phyloP scores from a whole-genome alignment of 2,113 vertebrate genomes.

The Buteo buteo region DNA sequence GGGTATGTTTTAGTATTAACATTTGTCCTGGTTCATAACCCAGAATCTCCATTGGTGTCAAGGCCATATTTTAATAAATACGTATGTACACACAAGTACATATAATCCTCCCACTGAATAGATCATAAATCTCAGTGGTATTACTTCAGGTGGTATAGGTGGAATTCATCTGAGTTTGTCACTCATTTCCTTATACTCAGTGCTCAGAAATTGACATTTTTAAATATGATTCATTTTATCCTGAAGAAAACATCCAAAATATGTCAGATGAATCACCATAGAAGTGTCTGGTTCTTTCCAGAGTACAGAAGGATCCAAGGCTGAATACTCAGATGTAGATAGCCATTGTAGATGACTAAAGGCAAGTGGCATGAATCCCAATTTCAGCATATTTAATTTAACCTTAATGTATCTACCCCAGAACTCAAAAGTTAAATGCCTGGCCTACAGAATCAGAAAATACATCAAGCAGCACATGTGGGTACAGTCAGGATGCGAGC shows the following conservation, averaged over 20 bases:
- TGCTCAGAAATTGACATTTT: not conserved
- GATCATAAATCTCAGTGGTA: not conserved
- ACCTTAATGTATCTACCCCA: not conserved
- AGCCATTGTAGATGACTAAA: not conserved
- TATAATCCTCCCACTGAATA: not conserved
- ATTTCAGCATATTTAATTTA: not conserved
- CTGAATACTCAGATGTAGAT: not conserved
- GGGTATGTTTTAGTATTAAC: not conserved
- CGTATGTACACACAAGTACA: not conserved
- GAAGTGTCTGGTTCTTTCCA: not conserved
- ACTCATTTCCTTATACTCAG: not conserved
- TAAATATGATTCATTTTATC: not conserved
- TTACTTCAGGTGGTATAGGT: not conserved
- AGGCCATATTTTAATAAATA: not conserved
- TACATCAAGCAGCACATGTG: not conserved
- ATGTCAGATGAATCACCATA: not conserved
- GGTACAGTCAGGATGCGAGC: not conserved
- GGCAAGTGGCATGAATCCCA: not conserved
- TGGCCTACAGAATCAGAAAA: not conserved
- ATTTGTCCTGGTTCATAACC: not conserved
- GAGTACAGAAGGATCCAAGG: not conserved
- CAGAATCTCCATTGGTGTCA: not conserved
- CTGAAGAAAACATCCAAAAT: not conserved
- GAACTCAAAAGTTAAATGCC: not conserved
- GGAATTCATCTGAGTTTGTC: not conserved